Evolutionary conservation across 2,113 vertebrate species (phyloP).

Genomic region (Abramis brama): DNA sequence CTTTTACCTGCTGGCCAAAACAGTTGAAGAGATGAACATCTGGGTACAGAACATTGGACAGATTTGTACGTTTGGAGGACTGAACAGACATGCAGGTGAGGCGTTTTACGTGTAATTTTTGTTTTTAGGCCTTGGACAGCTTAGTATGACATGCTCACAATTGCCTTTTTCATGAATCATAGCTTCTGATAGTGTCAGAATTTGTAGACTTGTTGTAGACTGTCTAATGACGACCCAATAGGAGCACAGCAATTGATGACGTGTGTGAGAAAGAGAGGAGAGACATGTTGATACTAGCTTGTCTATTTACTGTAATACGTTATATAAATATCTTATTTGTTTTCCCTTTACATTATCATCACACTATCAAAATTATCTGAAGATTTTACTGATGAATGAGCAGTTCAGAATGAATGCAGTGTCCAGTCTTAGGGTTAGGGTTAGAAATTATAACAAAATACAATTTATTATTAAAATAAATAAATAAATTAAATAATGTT

Average conservation of each 20-base stretch:
- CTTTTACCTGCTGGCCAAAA: slow-evolving; percentile 97
- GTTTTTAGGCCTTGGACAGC: not conserved
- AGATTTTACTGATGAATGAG: not conserved
- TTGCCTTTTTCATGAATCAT: not conserved
- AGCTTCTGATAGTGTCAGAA: not conserved
- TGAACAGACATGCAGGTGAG: slow-evolving; percentile 85
- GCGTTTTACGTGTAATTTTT: not conserved
- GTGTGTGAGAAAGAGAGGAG: not conserved
- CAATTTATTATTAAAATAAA: not conserved
- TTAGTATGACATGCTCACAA: not conserved
- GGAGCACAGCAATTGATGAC: not conserved
- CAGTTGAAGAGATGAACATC: slow-evolving; percentile 92
- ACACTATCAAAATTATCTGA: not conserved
- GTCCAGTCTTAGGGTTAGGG: not conserved
- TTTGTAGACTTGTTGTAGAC: too few relatives aligned
- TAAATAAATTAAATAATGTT: not conserved
- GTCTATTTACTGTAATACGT: too few relatives aligned
- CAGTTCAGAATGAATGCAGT: not conserved
- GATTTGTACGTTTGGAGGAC: slow-evolving; percentile 87
- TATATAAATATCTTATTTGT: not conserved
- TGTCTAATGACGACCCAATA: too few relatives aligned
- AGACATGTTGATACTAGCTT: not conserved
- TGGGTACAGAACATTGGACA: slow-evolving; percentile 93
- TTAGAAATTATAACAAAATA: not conserved
- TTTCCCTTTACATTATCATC: not conserved